phyloP scores from a whole-genome alignment of 2,113 vertebrate species.

The Nematolebias whitei region DNA sequence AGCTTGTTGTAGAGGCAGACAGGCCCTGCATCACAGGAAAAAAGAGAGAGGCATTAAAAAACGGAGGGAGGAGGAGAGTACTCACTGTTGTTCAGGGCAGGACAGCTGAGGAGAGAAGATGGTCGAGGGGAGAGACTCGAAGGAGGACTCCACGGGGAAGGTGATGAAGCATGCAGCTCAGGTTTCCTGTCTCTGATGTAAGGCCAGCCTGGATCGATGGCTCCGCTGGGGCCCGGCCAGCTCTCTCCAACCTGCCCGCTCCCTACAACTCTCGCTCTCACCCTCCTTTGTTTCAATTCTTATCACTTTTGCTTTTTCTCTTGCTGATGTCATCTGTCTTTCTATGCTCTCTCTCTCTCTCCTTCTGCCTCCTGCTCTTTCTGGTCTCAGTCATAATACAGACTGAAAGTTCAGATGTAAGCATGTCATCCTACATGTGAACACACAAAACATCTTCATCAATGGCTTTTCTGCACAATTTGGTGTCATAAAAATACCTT shows the following conservation, averaged over 20 bases:
- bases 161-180: conserved; percentile 78
- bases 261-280: conserved; percentile 57
- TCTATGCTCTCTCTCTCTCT: conserved; percentile 31
- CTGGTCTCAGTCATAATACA: conserved; percentile 19
- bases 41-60: too few species aligned
- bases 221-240: conserved; percentile 73
- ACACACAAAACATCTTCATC: too few species aligned
- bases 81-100: conserved; percentile 11
- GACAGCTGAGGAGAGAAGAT: conserved; percentile 32
- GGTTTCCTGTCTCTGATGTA: conserved; percentile 81
- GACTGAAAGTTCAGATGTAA: too few species aligned
- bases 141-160: conserved; percentile 70
- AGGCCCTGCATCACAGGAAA: conserved; percentile 35
- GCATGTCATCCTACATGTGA: background rate
- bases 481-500: too few species aligned
- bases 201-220: conserved; percentile 78
- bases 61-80: too few species aligned
- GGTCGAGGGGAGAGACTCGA: conserved; percentile 28
- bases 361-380: too few species aligned
- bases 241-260: conserved; percentile 69
- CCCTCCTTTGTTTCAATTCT: conserved; percentile 56
- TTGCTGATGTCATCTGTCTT: conserved; percentile 51
- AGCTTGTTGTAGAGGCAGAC: conserved; percentile 50
- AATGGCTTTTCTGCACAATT: too few species aligned
- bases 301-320: conserved; percentile 54